phyloP scores from a whole-genome alignment of 2,113 vertebrate species.

The Otus sunia region DNA sequence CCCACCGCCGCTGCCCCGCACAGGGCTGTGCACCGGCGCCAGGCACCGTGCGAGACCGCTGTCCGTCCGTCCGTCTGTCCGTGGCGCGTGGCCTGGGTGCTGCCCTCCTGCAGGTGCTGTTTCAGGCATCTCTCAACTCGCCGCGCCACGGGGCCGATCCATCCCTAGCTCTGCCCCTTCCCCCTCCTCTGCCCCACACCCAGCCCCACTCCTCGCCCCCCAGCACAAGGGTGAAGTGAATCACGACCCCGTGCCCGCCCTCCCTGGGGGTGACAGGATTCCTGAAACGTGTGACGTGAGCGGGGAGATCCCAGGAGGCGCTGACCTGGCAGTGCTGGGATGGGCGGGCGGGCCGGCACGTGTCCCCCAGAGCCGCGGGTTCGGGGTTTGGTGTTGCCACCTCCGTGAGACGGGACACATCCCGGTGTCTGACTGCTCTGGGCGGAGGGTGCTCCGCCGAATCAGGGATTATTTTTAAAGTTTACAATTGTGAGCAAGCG shows the following conservation, averaged over 20 bases:
- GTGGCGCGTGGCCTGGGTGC: accelerated
- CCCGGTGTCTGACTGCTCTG: neutral
- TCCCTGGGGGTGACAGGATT: neutral
- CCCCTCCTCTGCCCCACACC: neutral
- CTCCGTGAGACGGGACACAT: neutral
- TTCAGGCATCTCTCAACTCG: neutral
- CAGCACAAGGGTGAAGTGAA: neutral
- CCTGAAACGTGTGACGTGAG: accelerated
- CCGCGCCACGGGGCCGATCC: neutral
- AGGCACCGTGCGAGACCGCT: neutral
- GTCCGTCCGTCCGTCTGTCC: neutral
- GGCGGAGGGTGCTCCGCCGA: neutral
- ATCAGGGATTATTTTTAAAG: neutral
- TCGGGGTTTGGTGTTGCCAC: neutral
- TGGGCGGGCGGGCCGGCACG: accelerated
- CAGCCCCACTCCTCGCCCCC: neutral
- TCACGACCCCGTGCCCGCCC: neutral
- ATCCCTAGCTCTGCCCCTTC: neutral
- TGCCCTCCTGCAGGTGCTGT: neutral
- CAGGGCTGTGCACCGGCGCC: accelerated
- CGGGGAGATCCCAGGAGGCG: neutral
- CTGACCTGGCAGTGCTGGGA: neutral
- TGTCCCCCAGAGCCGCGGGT: accelerated
- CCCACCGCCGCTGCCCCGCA: neutral
- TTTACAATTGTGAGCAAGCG: neutral